phyloP scores from a whole-genome alignment of 2,113 vertebrate genomes.

The Melanostigma gelatinosum region DNA sequence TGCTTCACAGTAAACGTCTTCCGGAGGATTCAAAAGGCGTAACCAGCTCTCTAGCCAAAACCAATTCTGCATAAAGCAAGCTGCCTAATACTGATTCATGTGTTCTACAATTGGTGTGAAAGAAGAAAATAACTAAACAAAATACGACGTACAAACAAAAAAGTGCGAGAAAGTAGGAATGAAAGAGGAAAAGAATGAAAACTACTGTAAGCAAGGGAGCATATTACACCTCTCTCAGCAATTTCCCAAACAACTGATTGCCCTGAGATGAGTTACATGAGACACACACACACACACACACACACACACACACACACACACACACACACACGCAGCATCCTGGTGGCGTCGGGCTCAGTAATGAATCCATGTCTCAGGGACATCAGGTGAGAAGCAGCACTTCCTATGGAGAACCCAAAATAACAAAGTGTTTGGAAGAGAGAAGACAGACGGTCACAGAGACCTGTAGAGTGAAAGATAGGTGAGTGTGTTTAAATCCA shows the following conservation, averaged over 20 bases:
- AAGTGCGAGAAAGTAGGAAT: neutral
- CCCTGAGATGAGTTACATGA: constrained; percentile 83
- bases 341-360: constrained; percentile 81
- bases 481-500: neutral
- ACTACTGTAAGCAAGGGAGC: constrained; percentile 73
- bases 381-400: constrained; percentile 75
- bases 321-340: constrained; percentile 54
- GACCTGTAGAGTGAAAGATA: constrained; percentile 35
- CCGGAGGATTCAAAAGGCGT: neutral
- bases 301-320: constrained; percentile 43
- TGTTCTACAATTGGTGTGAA: neutral
- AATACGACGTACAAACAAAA: neutral
- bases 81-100: neutral
- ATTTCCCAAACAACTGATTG: constrained; percentile 91
- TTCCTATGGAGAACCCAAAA: constrained; percentile 75
- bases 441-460: constrained; percentile 29
- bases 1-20: neutral
- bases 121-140: neutral
- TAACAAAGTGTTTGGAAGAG: constrained; percentile 60
- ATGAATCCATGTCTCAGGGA: constrained; percentile 77
- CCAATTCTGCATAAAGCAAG: neutral
- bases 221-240: constrained; percentile 90
- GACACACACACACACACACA: constrained; percentile 47
- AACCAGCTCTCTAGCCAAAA: neutral
- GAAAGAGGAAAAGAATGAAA: constrained; percentile 38